These are phyloP conservation scores for Chloropsis hardwickii DNA, from an alignment of 2,113 vertebrate species.

Conservation along the genomic window DNA sequence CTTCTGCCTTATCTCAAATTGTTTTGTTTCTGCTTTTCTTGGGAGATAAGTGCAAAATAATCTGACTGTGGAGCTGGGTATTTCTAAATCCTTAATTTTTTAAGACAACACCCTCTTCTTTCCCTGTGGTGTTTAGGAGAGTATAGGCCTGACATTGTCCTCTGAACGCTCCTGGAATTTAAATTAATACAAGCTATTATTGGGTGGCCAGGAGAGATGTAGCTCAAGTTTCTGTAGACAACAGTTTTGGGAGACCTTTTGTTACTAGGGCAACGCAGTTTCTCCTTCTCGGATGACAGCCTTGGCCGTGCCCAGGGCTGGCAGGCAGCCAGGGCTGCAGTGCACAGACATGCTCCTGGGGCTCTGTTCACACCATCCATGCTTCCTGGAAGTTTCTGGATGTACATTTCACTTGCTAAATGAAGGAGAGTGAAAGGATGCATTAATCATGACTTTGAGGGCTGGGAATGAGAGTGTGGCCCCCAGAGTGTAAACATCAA, in stretches of 20 bases:
- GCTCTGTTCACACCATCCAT: rapidly evolving
- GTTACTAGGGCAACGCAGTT: background rate
- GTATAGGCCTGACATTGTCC: background rate
- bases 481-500: background rate
- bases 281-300: background rate
- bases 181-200: background rate
- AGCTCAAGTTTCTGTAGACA: constrained; percentile 18
- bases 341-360: background rate
- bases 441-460: background rate
- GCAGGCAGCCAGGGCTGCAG: background rate
- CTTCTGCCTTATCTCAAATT: background rate
- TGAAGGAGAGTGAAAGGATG: background rate
- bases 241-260: constrained; percentile 1
- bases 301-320: background rate
- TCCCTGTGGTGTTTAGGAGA: background rate
- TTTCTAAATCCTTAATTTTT: background rate
- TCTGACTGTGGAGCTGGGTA: background rate
- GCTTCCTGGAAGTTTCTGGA: background rate
- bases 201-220: background rate
- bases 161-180: background rate
- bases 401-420: background rate
- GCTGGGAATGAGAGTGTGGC: background rate
- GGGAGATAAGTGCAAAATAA: background rate
- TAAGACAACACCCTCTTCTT: background rate
- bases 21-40: background rate